Evolutionary conservation across 2,797 vertebrate genomes (phyloP).

Genomic region (Gallinago stenura): DNA sequence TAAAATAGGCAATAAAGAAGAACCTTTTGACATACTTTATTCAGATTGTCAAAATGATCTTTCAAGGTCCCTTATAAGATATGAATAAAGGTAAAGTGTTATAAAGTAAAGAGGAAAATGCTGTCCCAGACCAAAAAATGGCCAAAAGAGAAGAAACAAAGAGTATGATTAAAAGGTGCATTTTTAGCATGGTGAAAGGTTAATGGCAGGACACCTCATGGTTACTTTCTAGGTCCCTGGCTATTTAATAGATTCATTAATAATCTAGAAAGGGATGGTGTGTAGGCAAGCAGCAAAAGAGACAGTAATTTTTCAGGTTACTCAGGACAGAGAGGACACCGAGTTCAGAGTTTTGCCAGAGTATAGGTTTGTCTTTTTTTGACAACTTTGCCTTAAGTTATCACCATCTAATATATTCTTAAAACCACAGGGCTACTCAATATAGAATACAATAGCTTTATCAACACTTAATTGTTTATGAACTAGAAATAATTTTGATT

Average conservation of each 20-base stretch:
- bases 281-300: neutral
- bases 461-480: neutral
- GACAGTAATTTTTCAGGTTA: neutral
- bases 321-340: neutral
- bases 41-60: neutral
- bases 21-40: neutral
- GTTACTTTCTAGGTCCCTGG: constrained; percentile 20
- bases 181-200: constrained; percentile 4
- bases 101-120: neutral
- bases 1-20: neutral
- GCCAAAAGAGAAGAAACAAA: neutral
- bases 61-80: neutral
- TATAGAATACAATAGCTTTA: neutral
- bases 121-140: neutral
- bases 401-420: neutral
- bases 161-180: neutral
- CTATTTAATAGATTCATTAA: constrained; percentile 64
- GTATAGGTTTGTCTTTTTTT: neutral
- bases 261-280: constrained; percentile 17
- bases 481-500: neutral
- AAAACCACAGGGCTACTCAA: neutral
- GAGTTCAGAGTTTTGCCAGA: neutral
- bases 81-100: neutral
- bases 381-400: neutral
- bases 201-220: constrained; percentile 8